These are phyloP conservation scores for Meteorus cinctellus DNA, from an alignment of 2,888 invertebrate species.

Conservation along the genomic window DNA sequence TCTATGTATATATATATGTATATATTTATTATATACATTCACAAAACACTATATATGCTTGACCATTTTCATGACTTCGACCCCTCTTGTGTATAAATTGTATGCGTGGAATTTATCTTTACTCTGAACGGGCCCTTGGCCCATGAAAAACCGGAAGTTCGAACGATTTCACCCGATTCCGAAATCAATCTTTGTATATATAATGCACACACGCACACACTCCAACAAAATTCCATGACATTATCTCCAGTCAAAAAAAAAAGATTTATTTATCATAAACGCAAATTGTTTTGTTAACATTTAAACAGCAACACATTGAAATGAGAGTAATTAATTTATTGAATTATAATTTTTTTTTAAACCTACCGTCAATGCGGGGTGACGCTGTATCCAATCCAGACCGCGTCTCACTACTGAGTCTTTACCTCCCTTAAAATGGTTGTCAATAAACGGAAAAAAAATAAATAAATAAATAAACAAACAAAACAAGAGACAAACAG, in stretches of 20 bases:
- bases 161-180: slow-evolving; percentile 34
- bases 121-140: slow-evolving; percentile 27
- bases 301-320: neutral
- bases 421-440: slow-evolving; percentile 32
- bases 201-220: neutral
- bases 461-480: neutral
- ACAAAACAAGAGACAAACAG: neutral
- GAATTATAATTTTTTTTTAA: neutral
- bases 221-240: neutral
- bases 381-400: slow-evolving; percentile 58
- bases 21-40: too few relatives aligned
- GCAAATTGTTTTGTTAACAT: too few relatives aligned
- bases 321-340: neutral
- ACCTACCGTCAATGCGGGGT: slow-evolving; percentile 70
- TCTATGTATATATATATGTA: neutral
- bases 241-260: neutral
- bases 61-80: slow-evolving; percentile 51
- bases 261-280: neutral
- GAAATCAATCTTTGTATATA: slow-evolving; percentile 23
- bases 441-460: neutral
- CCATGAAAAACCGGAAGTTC: slow-evolving; percentile 41
- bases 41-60: slow-evolving; percentile 25
- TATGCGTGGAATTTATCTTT: slow-evolving; percentile 20
- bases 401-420: slow-evolving; percentile 47
- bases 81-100: slow-evolving; percentile 43